Percentiles rank a stretch among this genome's conserved stretches.
phyloP scores from a whole-genome alignment of 2,113 vertebrate genomes.

The Struthidea cinerea region DNA sequence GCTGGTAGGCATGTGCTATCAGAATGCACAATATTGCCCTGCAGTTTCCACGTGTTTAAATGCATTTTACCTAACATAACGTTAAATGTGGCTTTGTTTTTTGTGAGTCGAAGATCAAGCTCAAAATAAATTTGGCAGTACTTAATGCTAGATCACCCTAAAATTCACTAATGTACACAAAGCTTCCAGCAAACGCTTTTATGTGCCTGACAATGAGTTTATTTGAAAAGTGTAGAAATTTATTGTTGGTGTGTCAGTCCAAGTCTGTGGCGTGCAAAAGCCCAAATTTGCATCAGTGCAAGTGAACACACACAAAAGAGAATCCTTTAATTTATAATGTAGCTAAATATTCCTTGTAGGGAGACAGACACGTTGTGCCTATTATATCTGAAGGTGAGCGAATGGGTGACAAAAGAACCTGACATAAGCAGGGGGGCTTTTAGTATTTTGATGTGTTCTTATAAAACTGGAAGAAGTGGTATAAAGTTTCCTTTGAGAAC shows the following conservation, averaged over 20 bases:
- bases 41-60: background rate
- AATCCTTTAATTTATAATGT: background rate
- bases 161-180: background rate
- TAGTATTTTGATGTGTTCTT: background rate
- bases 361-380: accelerated
- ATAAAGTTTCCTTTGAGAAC: background rate
- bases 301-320: background rate
- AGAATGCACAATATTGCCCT: background rate
- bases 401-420: background rate
- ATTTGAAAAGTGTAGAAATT: background rate
- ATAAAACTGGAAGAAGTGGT: background rate
- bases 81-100: background rate
- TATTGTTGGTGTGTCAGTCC: background rate
- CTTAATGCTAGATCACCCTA: background rate
- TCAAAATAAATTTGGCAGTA: background rate
- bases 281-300: background rate
- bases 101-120: background rate
- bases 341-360: background rate
- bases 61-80: accelerated
- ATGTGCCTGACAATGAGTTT: background rate
- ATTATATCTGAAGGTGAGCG: background rate
- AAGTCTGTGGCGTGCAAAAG: background rate
- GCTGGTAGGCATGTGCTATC: background rate
- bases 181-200: background rate
- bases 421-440: background rate